phyloP scores from a whole-genome alignment of 2,888 invertebrate genomes.

The Xestia rhomboidea region DNA sequence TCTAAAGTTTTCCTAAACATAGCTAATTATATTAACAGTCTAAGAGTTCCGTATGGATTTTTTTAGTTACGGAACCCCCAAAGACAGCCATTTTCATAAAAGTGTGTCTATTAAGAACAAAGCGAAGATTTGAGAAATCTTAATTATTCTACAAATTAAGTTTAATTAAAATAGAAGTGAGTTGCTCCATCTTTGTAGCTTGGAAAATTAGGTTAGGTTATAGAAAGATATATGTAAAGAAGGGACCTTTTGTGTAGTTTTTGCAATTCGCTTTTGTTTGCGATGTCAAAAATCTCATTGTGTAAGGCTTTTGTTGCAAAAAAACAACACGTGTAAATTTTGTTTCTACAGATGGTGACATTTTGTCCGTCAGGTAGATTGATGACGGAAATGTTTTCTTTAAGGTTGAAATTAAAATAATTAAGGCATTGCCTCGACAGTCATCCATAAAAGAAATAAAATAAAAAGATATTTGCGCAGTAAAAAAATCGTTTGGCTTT shows the following conservation, averaged over 20 bases:
- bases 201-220: conserved; percentile 57
- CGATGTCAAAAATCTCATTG: conserved; percentile 34
- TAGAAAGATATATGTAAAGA: conserved; percentile 75
- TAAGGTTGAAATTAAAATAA: conserved; percentile 3
- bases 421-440: conserved; percentile 1
- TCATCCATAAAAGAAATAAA: conserved; percentile 37
- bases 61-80: neutral
- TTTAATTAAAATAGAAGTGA: conserved; percentile 35
- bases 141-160: conserved; percentile 16
- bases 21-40: neutral
- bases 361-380: conserved; percentile 1
- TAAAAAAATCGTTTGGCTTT: conserved; percentile 38
- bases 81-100: conserved; percentile 1
- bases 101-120: neutral
- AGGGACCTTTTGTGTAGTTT: conserved; percentile 79
- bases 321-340: conserved; percentile 16
- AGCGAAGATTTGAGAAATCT: conserved; percentile 1
- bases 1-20: neutral
- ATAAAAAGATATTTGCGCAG: conserved; percentile 26
- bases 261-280: conserved; percentile 56
- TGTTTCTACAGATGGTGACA: conserved; percentile 5
- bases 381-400: neutral
- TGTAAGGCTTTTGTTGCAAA: conserved; percentile 38
- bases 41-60: neutral
- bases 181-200: conserved; percentile 24